Conservation (phyloP, 2,888 invertebrate genomes). For the Camponotus fellah region DNA sequence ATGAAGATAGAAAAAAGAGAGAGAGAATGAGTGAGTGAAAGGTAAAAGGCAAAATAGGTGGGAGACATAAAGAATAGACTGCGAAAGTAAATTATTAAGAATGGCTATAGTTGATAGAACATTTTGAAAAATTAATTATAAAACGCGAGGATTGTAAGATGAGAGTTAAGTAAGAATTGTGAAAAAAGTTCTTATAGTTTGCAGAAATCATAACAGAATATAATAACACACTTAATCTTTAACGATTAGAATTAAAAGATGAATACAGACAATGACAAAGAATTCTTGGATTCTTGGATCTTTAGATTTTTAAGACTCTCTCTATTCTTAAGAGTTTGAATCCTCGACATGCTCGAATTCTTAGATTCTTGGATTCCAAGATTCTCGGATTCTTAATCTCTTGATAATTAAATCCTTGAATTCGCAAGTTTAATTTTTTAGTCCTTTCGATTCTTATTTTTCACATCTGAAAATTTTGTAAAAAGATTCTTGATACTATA, state of each 20-base stretch:
- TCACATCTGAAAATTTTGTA: background rate
- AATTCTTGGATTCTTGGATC: conserved; percentile 47
- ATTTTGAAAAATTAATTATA: conserved; percentile 34
- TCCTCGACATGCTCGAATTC: background rate
- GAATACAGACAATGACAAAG: conserved; percentile 32
- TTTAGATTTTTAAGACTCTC: conserved; percentile 21
- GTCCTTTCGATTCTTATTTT: background rate
- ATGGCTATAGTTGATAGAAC: conserved; percentile 16
- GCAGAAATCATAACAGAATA: conserved; percentile 48
- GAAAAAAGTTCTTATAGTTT: conserved; percentile 33
- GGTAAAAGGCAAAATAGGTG: conserved; percentile 45
- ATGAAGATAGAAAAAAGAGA: conserved; percentile 54
- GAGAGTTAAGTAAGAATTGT: conserved; percentile 44
- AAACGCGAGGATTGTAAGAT: conserved; percentile 10
- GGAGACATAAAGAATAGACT: conserved; percentile 46
- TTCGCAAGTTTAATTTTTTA: background rate
- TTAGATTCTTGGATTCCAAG: conserved; percentile 28
- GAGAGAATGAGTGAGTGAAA: conserved; percentile 22
- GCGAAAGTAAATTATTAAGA: conserved; percentile 30
- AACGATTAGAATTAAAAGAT: conserved; percentile 46
- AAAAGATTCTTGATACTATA: background rate
- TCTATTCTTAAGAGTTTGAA: conserved; percentile 8
- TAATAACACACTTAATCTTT: conserved; percentile 59
- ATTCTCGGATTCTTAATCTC: conserved; percentile 23
- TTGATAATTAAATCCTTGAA: conserved; percentile 8